Conservation (phyloP, 2,797 vertebrate genomes). For the Glossophaga mutica region DNA sequence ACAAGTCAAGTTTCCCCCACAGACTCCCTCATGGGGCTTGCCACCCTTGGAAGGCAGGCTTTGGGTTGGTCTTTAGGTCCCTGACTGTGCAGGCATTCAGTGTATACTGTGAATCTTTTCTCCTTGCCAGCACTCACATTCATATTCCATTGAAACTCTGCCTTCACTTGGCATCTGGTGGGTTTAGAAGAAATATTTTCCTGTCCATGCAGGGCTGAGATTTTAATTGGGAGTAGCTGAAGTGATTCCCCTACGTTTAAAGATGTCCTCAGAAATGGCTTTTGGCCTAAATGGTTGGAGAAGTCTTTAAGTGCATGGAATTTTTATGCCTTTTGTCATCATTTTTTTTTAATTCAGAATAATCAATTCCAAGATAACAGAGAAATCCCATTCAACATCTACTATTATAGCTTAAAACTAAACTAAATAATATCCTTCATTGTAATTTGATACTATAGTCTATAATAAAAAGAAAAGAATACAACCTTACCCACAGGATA, state of each 20-base stretch:
- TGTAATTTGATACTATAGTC: neutral
- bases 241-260: neutral
- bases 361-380: neutral
- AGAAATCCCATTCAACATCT: neutral
- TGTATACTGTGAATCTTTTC: neutral
- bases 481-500: neutral
- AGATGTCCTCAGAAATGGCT: neutral
- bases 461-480: neutral
- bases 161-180: neutral
- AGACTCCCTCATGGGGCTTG: neutral
- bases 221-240: neutral
- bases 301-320: neutral
- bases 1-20: neutral
- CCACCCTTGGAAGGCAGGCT: neutral
- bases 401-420: neutral
- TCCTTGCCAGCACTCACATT: neutral
- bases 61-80: neutral
- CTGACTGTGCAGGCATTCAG: neutral
- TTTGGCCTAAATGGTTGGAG: neutral
- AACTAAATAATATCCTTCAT: conserved; percentile 1
- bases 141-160: neutral
- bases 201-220: neutral
- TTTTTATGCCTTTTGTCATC: neutral
- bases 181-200: neutral
- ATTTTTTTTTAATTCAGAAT: neutral